phyloP scores from a whole-genome alignment of 1,140 invertebrate genomes.

The Drosophila lini region DNA sequence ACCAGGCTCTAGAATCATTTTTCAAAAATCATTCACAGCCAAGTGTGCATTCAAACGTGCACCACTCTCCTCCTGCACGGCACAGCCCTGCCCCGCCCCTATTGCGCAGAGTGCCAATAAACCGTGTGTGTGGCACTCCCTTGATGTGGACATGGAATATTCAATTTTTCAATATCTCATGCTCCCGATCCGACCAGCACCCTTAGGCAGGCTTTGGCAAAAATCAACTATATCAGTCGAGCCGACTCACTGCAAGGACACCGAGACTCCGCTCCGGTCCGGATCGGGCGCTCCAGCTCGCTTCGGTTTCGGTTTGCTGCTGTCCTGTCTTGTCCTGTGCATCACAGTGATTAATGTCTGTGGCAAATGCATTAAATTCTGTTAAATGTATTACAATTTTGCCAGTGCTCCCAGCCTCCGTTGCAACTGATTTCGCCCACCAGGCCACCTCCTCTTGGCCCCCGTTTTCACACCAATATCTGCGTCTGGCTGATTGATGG shows the following conservation, averaged over 20 bases:
- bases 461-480: slow-evolving; percentile 74
- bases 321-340: slow-evolving; percentile 72
- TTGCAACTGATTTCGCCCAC: slow-evolving; percentile 8
- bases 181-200: slow-evolving; percentile 39
- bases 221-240: slow-evolving; percentile 70
- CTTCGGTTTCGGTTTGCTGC: slow-evolving; percentile 49
- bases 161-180: slow-evolving; percentile 82
- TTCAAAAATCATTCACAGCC: slow-evolving; percentile 78
- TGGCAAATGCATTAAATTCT: slow-evolving; percentile 84
- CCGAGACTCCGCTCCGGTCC: slow-evolving; percentile 6
- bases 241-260: slow-evolving; percentile 49
- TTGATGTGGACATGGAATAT: slow-evolving; percentile 71
- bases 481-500: slow-evolving; percentile 79
- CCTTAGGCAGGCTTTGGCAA: slow-evolving; percentile 65
- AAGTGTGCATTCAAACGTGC: slow-evolving; percentile 77
- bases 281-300: slow-evolving; percentile 7
- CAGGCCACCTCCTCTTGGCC: slow-evolving; percentile 3
- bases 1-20: slow-evolving; percentile 64
- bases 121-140: slow-evolving; percentile 47
- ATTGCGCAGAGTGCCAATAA: slow-evolving; percentile 66
- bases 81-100: not conserved
- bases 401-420: slow-evolving; percentile 43
- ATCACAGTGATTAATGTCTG: slow-evolving; percentile 84
- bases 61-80: not conserved
- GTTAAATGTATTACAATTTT: slow-evolving; percentile 84